Evolutionary conservation across 2,113 vertebrate genomes (phyloP), one percentile per base, ranked within the genome.

Genomic region (Hippocampus comes): DNA sequence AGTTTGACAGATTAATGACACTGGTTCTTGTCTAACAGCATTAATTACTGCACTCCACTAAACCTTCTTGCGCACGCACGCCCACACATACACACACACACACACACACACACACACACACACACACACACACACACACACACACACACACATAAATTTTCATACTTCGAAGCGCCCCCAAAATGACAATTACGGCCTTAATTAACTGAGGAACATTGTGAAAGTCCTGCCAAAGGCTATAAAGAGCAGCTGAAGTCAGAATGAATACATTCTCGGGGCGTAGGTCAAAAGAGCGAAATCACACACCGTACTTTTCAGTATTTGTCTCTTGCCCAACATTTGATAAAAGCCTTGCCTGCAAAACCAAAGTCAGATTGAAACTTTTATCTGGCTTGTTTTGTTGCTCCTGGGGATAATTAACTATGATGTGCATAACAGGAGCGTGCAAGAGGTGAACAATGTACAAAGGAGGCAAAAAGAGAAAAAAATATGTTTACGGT

Each of bases 191-290:
- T 80, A 81, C 68, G 48, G 30, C 65, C 72, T 70, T 68, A 70
- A 83, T 88, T 70, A 80, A 74, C 56, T 67, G 75, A 72, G 68
- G 72, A 70, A 79, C 42, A 42, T 78, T 86, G 81, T 66, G 43
- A 80, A 86, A 84, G 73, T 81, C 60, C 78, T 79, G 79, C 73
- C 41, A 60, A 49, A 81, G 67, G 71, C 76, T 42, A 41, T 79
- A 68, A 80, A 73, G 38, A 75, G 60, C 73, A 74, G 55, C 46
- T 69, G 71, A 78, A 78, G 71, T 76, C 82, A 53, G 48, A 81
- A 67, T 71, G 73, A 75, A 78, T 78, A 72, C 71, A 57, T 60
- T 76, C 14, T 68, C n/a, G 14, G 74, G 60, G 59, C 73, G 66
- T 43, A 17, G 71, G 65, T 78, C 80, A 80, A 73, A 74, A 73